Percentiles rank a stretch among this genome's conserved stretches.
Evolutionary conservation across 2,113 vertebrate genomes (phyloP).

Genomic region (Dromaius novaehollandiae): DNA sequence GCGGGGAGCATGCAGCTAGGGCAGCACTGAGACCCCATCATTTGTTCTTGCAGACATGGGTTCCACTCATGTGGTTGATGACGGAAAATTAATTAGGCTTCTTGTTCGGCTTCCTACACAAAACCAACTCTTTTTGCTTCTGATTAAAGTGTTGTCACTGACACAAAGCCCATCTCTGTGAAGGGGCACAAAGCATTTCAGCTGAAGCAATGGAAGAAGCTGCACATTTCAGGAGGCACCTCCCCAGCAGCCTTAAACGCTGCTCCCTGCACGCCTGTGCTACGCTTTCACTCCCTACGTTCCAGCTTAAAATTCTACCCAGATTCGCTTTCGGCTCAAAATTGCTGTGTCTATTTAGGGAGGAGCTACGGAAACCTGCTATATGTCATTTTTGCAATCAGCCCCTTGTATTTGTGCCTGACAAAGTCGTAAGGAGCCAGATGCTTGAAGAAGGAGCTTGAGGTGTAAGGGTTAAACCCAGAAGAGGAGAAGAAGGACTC

Average conservation of each 20-base stretch:
- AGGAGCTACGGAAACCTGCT: neutral
- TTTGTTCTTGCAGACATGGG: neutral
- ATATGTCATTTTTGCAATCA: neutral
- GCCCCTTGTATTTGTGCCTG: fast-evolving
- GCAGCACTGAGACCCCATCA: fast-evolving
- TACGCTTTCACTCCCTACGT: fast-evolving
- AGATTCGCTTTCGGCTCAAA: neutral
- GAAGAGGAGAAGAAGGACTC: slow-evolving; percentile 4
- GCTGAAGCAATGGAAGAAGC: neutral
- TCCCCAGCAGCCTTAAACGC: neutral
- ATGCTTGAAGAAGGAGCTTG: neutral
- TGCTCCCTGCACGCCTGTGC: neutral
- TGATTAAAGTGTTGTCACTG: neutral
- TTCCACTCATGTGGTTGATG: neutral
- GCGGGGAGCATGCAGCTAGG: fast-evolving
- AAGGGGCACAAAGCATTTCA: neutral
- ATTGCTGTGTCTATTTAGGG: neutral
- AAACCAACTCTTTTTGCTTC: neutral
- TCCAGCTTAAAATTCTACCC: neutral
- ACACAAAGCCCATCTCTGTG: neutral
- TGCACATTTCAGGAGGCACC: neutral
- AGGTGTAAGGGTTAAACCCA: slow-evolving; percentile 30
- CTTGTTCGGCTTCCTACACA: neutral
- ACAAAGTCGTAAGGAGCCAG: fast-evolving
- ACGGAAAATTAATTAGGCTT: neutral